Evolutionary conservation across 1,140 invertebrate species (phyloP).

Genomic region (Sminthurinus signatus): DNA sequence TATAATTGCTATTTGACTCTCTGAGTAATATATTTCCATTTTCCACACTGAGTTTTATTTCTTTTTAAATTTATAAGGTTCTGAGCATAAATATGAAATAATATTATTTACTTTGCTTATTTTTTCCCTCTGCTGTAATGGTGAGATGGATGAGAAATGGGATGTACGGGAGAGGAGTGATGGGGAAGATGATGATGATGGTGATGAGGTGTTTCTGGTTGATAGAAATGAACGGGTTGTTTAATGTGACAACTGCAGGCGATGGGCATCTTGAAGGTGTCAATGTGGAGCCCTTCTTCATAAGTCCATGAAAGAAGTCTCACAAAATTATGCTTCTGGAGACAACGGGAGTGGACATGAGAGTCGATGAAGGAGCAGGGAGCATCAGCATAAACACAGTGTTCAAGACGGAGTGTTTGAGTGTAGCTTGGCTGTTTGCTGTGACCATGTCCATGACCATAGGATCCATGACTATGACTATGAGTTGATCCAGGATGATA

Average conservation of each 20-base stretch:
- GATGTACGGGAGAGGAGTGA: conserved; percentile 2
- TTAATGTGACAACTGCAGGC: conserved; percentile 39
- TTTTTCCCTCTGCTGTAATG: no score
- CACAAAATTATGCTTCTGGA: conserved; percentile 43
- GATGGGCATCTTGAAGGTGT: conserved; percentile 43
- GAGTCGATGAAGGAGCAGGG: conserved; percentile 40
- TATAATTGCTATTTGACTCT: no score
- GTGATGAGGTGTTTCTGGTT: conserved; percentile 12
- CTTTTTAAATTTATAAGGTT: no score
- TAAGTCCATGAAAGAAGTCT: conserved; percentile 42
- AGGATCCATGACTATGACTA: conserved; percentile 22
- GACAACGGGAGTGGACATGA: conserved; percentile 36
- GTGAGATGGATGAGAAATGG: no score
- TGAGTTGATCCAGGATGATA: conserved; percentile 2
- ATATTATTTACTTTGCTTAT: no score
- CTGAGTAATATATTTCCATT: no score
- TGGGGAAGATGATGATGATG: conserved; percentile 10
- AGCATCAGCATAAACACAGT: conserved; percentile 42
- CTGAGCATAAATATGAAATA: no score
- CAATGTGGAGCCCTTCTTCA: conserved; percentile 42
- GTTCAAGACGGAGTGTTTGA: conserved; percentile 42
- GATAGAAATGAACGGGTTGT: conserved; percentile 26
- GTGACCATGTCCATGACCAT: conserved; percentile 7
- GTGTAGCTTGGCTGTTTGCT: conserved; percentile 26
- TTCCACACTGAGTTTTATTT: no score